These are phyloP conservation scores for Spisula subtruncata DNA, from an alignment of 2,888 invertebrate species.

Conservation along the genomic window DNA sequence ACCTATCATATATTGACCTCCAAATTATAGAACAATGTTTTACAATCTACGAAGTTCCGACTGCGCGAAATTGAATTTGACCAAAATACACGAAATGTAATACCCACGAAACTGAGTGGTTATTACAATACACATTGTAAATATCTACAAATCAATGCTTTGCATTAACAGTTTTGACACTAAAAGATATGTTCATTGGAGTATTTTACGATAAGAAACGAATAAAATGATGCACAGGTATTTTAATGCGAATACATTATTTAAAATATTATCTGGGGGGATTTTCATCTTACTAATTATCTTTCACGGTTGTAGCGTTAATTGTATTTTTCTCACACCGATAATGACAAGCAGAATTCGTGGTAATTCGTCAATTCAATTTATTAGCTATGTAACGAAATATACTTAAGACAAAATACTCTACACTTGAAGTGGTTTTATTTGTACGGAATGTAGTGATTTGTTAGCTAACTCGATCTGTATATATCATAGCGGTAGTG, in stretches of 20 bases:
- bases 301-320: background rate
- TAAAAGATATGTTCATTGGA: background rate
- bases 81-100: no score
- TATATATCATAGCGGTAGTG: no score
- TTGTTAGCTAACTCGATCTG: no score
- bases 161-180: background rate
- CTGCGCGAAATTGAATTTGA: no score
- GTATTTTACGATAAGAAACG: background rate
- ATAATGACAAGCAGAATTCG: constrained; percentile 25
- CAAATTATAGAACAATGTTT: no score
- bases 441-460: background rate
- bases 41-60: no score
- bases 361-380: constrained; percentile 8
- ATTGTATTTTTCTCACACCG: background rate
- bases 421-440: background rate
- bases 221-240: constrained; percentile 16
- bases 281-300: background rate
- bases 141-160: background rate
- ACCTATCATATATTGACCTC: no score
- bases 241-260: background rate
- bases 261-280: constrained; percentile 2
- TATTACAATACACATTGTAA: background rate
- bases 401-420: background rate
- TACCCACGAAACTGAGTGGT: no score
- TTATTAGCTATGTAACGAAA: background rate